Evolutionary conservation across 2,888 invertebrate genomes (phyloP).

Genomic region (Eilema griseolum): DNA sequence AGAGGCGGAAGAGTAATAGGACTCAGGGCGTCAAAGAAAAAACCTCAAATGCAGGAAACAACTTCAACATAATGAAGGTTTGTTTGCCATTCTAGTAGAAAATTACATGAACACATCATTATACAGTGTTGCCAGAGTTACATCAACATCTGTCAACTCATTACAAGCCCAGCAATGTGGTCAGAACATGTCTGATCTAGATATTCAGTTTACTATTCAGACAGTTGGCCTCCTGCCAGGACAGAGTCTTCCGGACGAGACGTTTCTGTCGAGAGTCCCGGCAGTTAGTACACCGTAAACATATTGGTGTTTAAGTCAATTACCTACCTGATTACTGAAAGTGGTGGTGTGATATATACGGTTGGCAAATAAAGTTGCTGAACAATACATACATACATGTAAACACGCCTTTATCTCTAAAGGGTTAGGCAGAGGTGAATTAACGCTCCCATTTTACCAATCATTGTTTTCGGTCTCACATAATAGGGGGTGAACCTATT

Average conservation of each 20-base stretch:
- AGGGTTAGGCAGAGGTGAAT: no score
- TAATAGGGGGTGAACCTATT: no score
- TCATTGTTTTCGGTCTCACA: no score
- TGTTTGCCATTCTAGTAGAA: not conserved
- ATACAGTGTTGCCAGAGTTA: not conserved
- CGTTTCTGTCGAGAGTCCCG: not conserved
- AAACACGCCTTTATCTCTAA: no score
- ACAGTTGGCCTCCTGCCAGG: constrained; percentile 14
- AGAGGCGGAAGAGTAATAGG: no score
- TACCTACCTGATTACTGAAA: not conserved
- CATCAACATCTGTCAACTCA: not conserved
- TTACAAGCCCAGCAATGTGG: not conserved
- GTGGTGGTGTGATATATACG: not conserved
- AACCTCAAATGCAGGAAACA: no score
- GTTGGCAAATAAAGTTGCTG: not conserved
- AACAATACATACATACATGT: no score
- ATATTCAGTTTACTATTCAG: constrained; percentile 7
- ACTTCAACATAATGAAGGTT: no score
- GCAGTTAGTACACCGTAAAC: not conserved
- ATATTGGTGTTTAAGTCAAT: not conserved
- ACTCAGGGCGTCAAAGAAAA: no score
- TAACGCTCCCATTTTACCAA: no score
- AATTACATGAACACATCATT: not conserved
- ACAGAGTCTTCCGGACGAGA: not conserved
- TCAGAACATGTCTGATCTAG: not conserved